Conservation (phyloP, 2,888 invertebrate genomes). For the Lasioglossum calceatum region DNA sequence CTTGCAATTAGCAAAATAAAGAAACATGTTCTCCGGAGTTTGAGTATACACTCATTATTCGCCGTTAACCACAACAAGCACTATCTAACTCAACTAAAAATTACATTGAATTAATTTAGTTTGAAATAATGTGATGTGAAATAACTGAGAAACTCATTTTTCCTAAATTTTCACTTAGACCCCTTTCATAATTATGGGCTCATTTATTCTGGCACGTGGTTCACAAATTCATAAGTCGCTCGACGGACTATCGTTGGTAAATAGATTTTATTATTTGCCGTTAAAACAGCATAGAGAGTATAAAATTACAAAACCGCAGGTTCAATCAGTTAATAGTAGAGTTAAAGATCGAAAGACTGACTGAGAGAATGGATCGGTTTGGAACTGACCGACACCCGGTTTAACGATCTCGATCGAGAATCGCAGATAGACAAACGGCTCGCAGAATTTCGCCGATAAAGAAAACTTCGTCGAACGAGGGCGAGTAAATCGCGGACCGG, state of each 20-base stretch:
- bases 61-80: too few relatives aligned
- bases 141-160: too few relatives aligned
- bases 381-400: background rate
- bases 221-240: background rate
- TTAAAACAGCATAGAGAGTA: background rate
- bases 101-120: too few relatives aligned
- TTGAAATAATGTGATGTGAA: too few relatives aligned
- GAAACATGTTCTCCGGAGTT: too few relatives aligned
- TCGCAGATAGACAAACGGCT: constrained; percentile 15
- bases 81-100: too few relatives aligned
- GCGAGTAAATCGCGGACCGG: constrained; percentile 52
- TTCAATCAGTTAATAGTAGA: background rate
- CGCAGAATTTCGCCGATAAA: constrained; percentile 22
- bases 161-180: too few relatives aligned
- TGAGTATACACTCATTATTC: too few relatives aligned
- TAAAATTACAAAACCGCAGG: background rate
- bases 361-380: background rate
- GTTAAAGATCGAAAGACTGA: too few relatives aligned
- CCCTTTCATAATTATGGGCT: too few relatives aligned
- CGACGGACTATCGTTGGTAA: background rate
- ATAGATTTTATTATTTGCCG: background rate
- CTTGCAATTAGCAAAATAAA: too few relatives aligned
- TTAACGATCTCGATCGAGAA: constrained; percentile 13
- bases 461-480: constrained; percentile 40
- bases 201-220: background rate